phyloP scores from a whole-genome alignment of 2,797 vertebrate species.

The Poecilia picta region DNA sequence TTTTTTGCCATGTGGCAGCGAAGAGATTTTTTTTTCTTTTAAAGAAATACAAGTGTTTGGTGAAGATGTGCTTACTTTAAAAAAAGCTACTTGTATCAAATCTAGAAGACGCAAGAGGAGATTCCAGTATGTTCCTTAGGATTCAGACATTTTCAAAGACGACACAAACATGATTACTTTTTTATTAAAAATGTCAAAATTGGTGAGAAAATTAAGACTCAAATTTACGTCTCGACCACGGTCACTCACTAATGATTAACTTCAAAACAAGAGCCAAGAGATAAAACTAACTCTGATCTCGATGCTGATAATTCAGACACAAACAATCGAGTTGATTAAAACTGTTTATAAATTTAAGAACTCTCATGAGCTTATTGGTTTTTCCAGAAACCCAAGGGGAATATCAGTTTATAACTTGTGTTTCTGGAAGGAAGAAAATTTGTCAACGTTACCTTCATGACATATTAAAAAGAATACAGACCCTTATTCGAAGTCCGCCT shows the following conservation, averaged over 20 bases:
- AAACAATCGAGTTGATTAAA: background rate
- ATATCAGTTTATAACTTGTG: background rate
- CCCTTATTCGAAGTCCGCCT: background rate
- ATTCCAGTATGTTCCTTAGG: background rate
- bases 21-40: conserved; percentile 18
- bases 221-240: background rate
- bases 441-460: background rate
- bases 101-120: background rate
- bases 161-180: background rate
- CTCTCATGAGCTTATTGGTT: background rate
- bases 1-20: conserved; percentile 14
- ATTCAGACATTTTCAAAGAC: background rate
- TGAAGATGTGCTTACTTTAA: background rate
- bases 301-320: background rate
- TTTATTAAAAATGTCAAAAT: background rate
- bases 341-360: background rate
- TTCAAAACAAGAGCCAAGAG: background rate
- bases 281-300: background rate
- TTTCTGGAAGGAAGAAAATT: background rate
- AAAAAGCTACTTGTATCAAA: background rate
- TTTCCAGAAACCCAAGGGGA: background rate
- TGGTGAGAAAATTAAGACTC: background rate
- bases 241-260: background rate
- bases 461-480: background rate
- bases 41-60: background rate